Evolutionary conservation across 2,113 vertebrate genomes (phyloP).

Genomic region (Coregonus clupeaformis): DNA sequence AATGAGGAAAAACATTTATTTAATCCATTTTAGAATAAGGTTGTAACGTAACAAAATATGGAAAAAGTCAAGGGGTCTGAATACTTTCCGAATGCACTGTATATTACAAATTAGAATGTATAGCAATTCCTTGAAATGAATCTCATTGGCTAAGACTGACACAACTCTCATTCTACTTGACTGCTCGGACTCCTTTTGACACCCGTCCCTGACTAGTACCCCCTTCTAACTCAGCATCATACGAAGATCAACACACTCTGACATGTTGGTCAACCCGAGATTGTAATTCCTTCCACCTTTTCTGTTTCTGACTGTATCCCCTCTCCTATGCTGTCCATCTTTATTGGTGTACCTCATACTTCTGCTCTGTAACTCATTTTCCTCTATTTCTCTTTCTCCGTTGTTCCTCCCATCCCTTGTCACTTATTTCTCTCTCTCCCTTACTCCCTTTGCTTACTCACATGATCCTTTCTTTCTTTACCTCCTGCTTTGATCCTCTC

Average conservation of each 20-base stretch:
- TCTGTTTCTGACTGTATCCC: slow-evolving; percentile 43
- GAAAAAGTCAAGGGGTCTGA: no score
- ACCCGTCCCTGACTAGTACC: slow-evolving; percentile 45
- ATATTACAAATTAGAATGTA: slow-evolving; percentile 1
- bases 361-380: slow-evolving; percentile 68
- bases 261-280: slow-evolving; percentile 51
- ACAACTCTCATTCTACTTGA: slow-evolving; percentile 33
- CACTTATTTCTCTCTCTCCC: background rate
- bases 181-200: slow-evolving; percentile 34
- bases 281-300: slow-evolving; percentile 62
- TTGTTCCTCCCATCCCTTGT: slow-evolving; percentile 28
- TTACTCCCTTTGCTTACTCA: background rate
- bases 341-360: slow-evolving; percentile 64
- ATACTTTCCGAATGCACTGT: no score
- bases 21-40: no score
- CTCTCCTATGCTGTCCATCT: slow-evolving; percentile 58
- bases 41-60: no score
- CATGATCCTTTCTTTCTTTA: background rate
- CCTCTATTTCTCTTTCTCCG: slow-evolving; percentile 43
- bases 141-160: slow-evolving; percentile 46
- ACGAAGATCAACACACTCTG: slow-evolving; percentile 57
- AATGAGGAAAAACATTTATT: no score
- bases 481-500: background rate
- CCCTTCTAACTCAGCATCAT: slow-evolving; percentile 35
- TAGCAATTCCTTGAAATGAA: slow-evolving; percentile 4